Conservation (phyloP, 1,140 invertebrate genomes). For the Drosophila miranda region DNA sequence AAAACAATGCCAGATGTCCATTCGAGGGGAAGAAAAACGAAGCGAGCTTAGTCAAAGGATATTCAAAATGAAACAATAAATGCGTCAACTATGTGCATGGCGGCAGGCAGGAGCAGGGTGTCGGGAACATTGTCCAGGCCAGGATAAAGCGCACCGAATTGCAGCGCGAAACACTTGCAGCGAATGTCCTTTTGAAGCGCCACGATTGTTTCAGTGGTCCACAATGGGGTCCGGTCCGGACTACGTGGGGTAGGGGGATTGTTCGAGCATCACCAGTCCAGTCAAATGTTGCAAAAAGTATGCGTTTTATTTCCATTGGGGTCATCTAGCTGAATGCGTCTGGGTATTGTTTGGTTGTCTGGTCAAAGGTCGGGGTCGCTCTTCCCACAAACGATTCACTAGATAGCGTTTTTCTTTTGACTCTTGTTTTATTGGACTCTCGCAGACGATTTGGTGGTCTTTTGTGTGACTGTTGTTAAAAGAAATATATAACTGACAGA, state of each 20-base stretch:
- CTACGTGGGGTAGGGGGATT: neutral
- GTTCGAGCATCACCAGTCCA: neutral
- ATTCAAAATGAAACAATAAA: slow-evolving; percentile 70
- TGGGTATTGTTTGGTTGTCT: slow-evolving; percentile 68
- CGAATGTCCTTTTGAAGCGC: slow-evolving; percentile 66
- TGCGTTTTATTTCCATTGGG: slow-evolving; percentile 79
- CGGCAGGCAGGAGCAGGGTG: slow-evolving; percentile 1
- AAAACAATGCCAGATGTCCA: slow-evolving; percentile 48
- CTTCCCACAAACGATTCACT: slow-evolving; percentile 34
- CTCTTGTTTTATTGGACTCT: slow-evolving; percentile 37
- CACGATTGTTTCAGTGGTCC: slow-evolving; percentile 23
- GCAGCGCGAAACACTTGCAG: slow-evolving; percentile 62
- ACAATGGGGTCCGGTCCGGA: slow-evolving; percentile 14
- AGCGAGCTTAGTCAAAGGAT: slow-evolving; percentile 70
- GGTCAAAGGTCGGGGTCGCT: slow-evolving; percentile 44
- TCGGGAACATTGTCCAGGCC: slow-evolving; percentile 40
- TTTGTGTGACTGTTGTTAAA: slow-evolving; percentile 23
- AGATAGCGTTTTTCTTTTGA: slow-evolving; percentile 36
- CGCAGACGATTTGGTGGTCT: neutral
- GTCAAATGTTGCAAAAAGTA: slow-evolving; percentile 60
- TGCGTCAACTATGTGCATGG: slow-evolving; percentile 41
- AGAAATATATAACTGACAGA: slow-evolving; percentile 2
- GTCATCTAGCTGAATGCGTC: slow-evolving; percentile 70
- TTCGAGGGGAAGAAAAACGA: slow-evolving; percentile 44
- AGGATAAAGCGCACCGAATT: slow-evolving; percentile 47